Percentiles rank a stretch among this genome's conserved stretches.
Conservation (phyloP, 2,113 vertebrate genomes). For the Mustelus asterias region DNA sequence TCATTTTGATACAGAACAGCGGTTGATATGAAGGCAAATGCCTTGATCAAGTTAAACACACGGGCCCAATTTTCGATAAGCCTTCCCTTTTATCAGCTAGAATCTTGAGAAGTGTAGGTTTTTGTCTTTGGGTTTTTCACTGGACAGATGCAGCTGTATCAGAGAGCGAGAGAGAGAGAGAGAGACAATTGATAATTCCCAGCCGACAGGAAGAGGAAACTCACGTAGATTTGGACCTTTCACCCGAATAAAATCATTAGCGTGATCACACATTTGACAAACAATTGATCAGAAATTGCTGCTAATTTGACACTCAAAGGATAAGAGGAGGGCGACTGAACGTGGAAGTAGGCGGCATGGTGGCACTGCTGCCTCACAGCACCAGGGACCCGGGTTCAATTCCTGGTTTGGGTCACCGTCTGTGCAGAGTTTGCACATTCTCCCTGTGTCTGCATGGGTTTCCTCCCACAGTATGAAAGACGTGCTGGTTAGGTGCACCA, state of each 20-base stretch:
- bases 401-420: too few relatives aligned
- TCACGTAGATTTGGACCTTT: background rate
- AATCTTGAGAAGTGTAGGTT: background rate
- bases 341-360: background rate
- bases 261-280: background rate
- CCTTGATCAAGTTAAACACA: background rate
- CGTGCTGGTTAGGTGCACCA: too few relatives aligned
- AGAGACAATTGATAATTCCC: background rate
- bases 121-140: background rate
- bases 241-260: background rate
- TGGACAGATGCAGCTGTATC: background rate
- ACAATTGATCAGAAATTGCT: background rate
- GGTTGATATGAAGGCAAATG: background rate
- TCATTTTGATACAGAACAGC: background rate
- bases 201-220: background rate
- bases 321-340: background rate
- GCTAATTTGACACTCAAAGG: background rate
- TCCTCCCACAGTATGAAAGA: too few relatives aligned
- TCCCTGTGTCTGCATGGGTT: too few relatives aligned
- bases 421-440: too few relatives aligned
- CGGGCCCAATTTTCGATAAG: background rate
- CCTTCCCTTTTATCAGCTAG: too few relatives aligned
- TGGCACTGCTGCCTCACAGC: too few relatives aligned
- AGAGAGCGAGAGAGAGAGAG: too few relatives aligned
- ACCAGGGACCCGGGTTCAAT: too few relatives aligned